These are phyloP conservation scores for Probaryconus sp. DNA, from an alignment of 1,140 invertebrate genomes.

Conservation along the genomic window DNA sequence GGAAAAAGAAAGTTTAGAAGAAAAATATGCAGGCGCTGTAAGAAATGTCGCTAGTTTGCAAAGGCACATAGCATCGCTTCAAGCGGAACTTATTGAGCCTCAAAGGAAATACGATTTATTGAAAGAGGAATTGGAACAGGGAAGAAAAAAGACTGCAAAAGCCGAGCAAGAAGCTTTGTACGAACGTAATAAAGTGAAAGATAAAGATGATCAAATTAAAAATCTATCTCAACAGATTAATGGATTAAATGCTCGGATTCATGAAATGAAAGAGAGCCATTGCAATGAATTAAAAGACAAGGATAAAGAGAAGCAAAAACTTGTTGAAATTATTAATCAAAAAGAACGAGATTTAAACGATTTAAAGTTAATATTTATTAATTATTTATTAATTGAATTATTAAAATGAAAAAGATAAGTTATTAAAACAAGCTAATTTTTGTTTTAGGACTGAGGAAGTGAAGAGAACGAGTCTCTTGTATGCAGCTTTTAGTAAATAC, in stretches of 20 bases:
- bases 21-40: conserved; percentile 65
- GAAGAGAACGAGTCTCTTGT: conserved; percentile 69
- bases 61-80: conserved; percentile 58
- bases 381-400: conserved; percentile 4
- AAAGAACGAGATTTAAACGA: conserved; percentile 69
- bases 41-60: conserved; percentile 65
- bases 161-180: conserved; percentile 65
- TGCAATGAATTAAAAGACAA: conserved; percentile 60
- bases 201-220: conserved; percentile 63
- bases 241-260: conserved; percentile 65
- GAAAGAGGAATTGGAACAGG: conserved; percentile 69
- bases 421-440: conserved; percentile 13
- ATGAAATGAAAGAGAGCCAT: conserved; percentile 65
- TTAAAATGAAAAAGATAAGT: conserved; percentile 4
- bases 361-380: conserved; percentile 63
- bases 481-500: conserved; percentile 74
- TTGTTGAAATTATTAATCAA: conserved; percentile 63
- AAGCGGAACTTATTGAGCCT: conserved; percentile 71
- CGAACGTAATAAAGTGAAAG: conserved; percentile 59
- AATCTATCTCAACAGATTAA: conserved; percentile 63
- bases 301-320: conserved; percentile 64
- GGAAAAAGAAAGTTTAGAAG: conserved; percentile 66
- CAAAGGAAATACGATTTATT: conserved; percentile 68
- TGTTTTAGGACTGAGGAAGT: conserved; percentile 68
- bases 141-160: conserved; percentile 60